Evolutionary conservation across 1,140 invertebrate species (phyloP).

Genomic region (Ridgeia piscesae): DNA sequence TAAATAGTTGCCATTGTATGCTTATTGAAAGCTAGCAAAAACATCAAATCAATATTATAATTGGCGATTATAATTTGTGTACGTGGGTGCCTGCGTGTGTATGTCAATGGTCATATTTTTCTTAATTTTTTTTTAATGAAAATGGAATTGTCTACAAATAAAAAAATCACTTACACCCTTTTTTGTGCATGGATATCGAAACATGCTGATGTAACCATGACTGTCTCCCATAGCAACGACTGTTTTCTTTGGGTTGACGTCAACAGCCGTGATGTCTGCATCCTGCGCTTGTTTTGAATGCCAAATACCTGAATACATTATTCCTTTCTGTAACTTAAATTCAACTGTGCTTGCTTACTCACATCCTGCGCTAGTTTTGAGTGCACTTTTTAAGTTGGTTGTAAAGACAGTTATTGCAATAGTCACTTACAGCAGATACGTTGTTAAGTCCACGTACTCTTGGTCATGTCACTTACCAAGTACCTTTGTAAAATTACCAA

Average conservation of each 20-base stretch:
- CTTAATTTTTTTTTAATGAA: background rate
- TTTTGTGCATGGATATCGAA: slow-evolving; percentile 20
- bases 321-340: background rate
- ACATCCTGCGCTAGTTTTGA: too few species aligned
- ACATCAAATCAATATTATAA: too few species aligned
- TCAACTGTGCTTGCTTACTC: too few species aligned
- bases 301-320: slow-evolving; percentile 15
- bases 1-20: background rate
- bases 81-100: background rate
- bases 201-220: slow-evolving; percentile 20
- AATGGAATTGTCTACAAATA: background rate
- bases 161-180: slow-evolving; percentile 13
- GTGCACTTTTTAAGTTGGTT: too few species aligned
- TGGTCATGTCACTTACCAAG: background rate
- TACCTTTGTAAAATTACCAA: background rate
- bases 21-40: background rate
- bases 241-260: slow-evolving; percentile 14
- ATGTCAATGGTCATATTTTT: background rate
- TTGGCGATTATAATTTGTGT: too few species aligned
- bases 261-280: background rate
- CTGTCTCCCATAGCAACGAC: slow-evolving; percentile 19
- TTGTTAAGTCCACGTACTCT: background rate
- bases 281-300: slow-evolving; percentile 14
- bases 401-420: background rate
- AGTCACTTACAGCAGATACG: background rate